Evolutionary conservation across 2,888 invertebrate species (phyloP).

Genomic region (Lasius fuliginosus): DNA sequence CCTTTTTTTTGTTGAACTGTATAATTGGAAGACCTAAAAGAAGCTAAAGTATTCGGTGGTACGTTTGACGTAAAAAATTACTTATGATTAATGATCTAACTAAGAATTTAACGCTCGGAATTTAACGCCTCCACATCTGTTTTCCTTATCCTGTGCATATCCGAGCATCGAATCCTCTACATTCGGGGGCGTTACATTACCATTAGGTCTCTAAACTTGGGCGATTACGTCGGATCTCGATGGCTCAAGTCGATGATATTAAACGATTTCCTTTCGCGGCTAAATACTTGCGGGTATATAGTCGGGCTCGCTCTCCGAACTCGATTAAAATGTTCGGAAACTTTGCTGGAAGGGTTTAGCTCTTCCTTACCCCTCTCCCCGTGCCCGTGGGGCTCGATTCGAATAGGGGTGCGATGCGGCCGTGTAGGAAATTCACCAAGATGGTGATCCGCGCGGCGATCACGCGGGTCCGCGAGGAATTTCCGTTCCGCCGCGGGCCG

Average conservation of each 20-base stretch:
- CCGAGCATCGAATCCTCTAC: conserved; percentile 19
- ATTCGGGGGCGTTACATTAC: background rate
- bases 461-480: background rate
- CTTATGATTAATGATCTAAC: background rate
- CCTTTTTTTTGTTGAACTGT: no score
- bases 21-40: background rate
- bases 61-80: background rate
- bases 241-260: conserved; percentile 46
- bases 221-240: conserved; percentile 26
- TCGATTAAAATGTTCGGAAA: conserved; percentile 57
- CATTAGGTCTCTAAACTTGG: conserved; percentile 29
- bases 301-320: conserved; percentile 30
- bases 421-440: conserved; percentile 57
- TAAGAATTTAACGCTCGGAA: conserved; percentile 1
- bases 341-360: conserved; percentile 41
- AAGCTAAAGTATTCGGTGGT: background rate
- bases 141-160: conserved; percentile 24
- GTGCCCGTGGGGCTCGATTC: conserved; percentile 30
- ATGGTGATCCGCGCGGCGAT: conserved; percentile 32
- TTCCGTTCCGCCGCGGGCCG: conserved; percentile 26
- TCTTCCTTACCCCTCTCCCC: background rate
- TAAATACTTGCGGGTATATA: conserved; percentile 46
- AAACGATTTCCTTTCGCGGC: conserved; percentile 49
- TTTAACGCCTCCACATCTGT: background rate
- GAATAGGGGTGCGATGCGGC: conserved; percentile 27